Evolutionary conservation across 2,113 vertebrate genomes (phyloP), one percentile per base, ranked within the genome.

Genomic region (Otus sunia): DNA sequence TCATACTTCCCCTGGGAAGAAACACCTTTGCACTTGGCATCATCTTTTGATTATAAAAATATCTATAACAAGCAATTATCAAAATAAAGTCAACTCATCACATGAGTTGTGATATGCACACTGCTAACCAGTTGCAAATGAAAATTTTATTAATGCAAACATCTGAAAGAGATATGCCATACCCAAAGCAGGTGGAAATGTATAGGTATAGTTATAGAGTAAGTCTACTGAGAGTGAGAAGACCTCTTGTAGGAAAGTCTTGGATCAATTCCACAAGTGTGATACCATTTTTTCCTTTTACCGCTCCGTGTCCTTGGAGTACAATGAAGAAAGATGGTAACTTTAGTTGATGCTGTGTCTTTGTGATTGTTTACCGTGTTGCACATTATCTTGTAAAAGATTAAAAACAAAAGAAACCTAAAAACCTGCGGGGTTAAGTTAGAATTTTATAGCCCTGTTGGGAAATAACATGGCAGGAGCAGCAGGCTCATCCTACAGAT

Each of bases 381-480:
- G 37, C 74, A 58, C n/a, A 84, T 73, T 89, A 83, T 71, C 72
- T 69, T 71, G 63, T 55, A 86, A 90, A 90, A 92, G 25, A 90
- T 69, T 80, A 73, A 88, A 93, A 94, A 88, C 62, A 96, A 87
- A 87, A 84, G 89, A 91, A 96, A 92, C 27, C 18, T 80, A 49
- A 95, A 95, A 96, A 93, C 75, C 87, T 95, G 39, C 0, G 0
- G 62, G 69, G 36, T 96, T 90, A 97, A 87, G 89, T 95, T 87
- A 86, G 63, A 93, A 88, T 96, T 97, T 96, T 94, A 96, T 90
- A 87, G 82, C 52, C 56, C 92, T 56, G 11, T 91, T 94, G 92
- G 95, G 92, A 96, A 97, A 96, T 93, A 97, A 79, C 29, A 82
- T 92, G 87, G 92, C 87, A 95, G 79, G 41, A 91, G 37, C 92